Evolutionary conservation across 2,888 invertebrate species (phyloP), one percentile per base, ranked within the genome.

Genomic region (Cheilosia soror): DNA sequence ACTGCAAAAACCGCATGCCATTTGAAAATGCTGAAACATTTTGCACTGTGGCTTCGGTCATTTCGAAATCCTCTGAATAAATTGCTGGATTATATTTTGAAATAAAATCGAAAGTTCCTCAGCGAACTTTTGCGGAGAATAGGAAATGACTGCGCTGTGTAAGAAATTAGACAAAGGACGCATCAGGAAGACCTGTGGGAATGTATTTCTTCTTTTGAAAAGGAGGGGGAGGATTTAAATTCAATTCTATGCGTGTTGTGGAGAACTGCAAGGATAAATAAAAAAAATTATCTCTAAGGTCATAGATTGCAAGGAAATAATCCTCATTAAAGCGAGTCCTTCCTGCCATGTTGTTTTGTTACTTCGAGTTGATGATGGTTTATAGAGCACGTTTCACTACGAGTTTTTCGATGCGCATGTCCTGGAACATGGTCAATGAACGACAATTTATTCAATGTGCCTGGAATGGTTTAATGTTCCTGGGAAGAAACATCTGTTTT

Each of bases 371-470:
- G 15, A 42, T 57, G 68, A 72, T 53, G 55, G 44, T 72, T 51
- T 66, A 76, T 81, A 72, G 77, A 85, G 66, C 80, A 85, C 85
- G 81, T 85, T 85, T 81, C 81, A 80, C 85, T 85, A 85, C 68
- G 62, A 58, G 66, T 5, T 5, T 3, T 0, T 4, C 2, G 5
- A 0, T 63, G 81, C 85, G 85, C 85, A 85, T 63, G 85, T 55
- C 85, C 76, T 85, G 85, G 85, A 85, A 85, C 13, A 57, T 85
- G 85, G 85, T 85, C 85, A 85, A 85, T 85, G 85, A 85, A 85
- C 85, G 85, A 51, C 76, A 77, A 62, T 81, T 68, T 60, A 81
- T 76, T 85, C 71, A 81, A 65, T 77, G 71, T 72, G 71, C 62
- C 62, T 81, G 62, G 72, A 85, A 85, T 29, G 40, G 62, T 71